These are phyloP conservation scores for Ianthella basta DNA, from an alignment of 37 sponge, comb jelly and placozoan genomes.

Conservation along the genomic window DNA sequence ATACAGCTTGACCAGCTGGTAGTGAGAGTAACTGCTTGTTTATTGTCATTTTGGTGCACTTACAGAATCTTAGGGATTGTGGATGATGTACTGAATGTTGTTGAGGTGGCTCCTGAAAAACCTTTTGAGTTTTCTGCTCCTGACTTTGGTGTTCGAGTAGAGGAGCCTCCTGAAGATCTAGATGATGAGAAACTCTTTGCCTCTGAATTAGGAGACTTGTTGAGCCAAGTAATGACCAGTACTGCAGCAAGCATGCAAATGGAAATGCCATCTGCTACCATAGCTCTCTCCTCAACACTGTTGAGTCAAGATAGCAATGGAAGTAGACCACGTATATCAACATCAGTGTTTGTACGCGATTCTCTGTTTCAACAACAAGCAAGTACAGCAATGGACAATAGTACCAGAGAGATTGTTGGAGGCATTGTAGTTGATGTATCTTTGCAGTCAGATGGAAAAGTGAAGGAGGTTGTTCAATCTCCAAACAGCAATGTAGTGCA, in stretches of 20 bases:
- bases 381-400: too few relatives aligned
- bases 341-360: constrained; percentile 20
- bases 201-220: constrained; percentile 21
- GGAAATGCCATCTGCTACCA: too few relatives aligned
- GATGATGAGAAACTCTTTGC: constrained; percentile 12
- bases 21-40: too few relatives aligned
- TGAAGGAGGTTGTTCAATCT: too few relatives aligned
- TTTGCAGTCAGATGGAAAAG: too few relatives aligned
- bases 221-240: background rate
- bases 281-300: too few relatives aligned
- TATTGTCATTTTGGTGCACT: too few relatives aligned
- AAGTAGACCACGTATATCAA: too few relatives aligned
- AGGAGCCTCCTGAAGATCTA: constrained; percentile 17
- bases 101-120: background rate
- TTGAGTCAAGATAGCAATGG: too few relatives aligned
- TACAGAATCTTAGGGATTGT: constrained; percentile 20
- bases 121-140: background rate
- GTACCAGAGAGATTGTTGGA: background rate
- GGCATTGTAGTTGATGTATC: constrained; percentile 22
- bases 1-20: too few relatives aligned
- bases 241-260: background rate
- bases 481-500: too few relatives aligned
- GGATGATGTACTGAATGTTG: background rate
- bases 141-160: constrained; percentile 47
- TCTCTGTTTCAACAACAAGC: constrained; percentile 10